Conservation (phyloP, 2,113 vertebrate genomes). For the Saguinus imperator region DNA sequence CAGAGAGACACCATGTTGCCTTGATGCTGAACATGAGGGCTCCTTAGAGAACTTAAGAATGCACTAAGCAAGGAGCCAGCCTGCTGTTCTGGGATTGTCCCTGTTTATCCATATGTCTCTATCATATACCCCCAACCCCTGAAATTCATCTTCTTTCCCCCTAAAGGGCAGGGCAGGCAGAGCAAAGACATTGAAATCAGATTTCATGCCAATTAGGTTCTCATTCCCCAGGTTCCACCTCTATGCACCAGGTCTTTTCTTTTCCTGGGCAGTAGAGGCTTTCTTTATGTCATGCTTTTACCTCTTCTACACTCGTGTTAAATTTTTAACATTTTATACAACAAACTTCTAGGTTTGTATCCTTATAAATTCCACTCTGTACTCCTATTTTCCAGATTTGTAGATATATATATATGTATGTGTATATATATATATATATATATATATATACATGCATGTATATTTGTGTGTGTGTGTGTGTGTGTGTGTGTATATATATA, state of each 20-base stretch:
- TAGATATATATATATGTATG: not conserved
- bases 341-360: not conserved
- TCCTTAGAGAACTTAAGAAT: not conserved
- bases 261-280: not conserved
- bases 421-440: too few relatives aligned
- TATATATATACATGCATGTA: fast-evolving
- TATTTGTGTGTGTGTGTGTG: fast-evolving
- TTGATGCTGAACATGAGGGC: not conserved
- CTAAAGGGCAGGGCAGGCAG: not conserved
- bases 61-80: not conserved
- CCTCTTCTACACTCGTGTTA: not conserved
- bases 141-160: not conserved
- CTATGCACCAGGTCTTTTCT: not conserved
- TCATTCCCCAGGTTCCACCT: not conserved
- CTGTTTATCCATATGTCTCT: not conserved
- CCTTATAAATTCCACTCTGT: not conserved
- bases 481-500: too few relatives aligned
- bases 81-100: not conserved
- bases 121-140: not conserved
- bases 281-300: not conserved
- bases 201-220: not conserved
- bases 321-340: not conserved
- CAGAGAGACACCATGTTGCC: not conserved
- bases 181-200: not conserved
- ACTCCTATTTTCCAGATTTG: not conserved